Base-by-base conservation (phyloP, 2,797 vertebrate species). In the Jordanella pulchra region DNA sequence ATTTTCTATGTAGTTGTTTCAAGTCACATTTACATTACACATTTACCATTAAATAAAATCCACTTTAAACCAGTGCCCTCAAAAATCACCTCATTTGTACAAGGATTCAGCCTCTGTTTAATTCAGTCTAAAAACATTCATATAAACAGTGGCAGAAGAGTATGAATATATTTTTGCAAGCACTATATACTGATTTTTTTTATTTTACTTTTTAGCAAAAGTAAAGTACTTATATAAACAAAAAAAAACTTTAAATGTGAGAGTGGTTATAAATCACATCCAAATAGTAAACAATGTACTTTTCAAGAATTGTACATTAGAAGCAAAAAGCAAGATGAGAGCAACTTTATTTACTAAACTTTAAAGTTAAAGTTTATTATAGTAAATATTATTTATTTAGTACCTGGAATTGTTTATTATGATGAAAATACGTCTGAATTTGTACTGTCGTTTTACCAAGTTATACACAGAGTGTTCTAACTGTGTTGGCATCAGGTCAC, bases 401-500 rank as follows among this genome's bases (percentile, higher is more conserved):
- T 23, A 23, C 35, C 35, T 60, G 30, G 17, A 1, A 32, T 35
- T 12, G 14, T 45, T 12, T 45, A 45, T 45, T 15, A 45, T 45
- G 42, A 44, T 44, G 10, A 1, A 44, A 25, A 42, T 42, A 2
- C 30, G 15, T 42, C 23, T 44, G 21, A 6, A 25, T 42, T n/a
- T 35, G 23, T 61, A 51, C 60, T 42, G 13, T 23, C 25, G 25
- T 44, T 42, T 63, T 7, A 60, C 17, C 30, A 32, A 23, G 27
- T 21, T 32, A 28, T 32, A 7, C 17, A 10, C 10, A 30, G 13
- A 60, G 7, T 58, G 28, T 51, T 2, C 18, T n/a, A 48, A 25
- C 7, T 17, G 7, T 50, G 30, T 21, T 64, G 66, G 23, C 3
- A 54, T 6, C 21, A 61, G 39, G n/a, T 95, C 27, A 96, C 98